Conservation (phyloP, 2,888 invertebrate genomes). For the Endomychus coccineus region DNA sequence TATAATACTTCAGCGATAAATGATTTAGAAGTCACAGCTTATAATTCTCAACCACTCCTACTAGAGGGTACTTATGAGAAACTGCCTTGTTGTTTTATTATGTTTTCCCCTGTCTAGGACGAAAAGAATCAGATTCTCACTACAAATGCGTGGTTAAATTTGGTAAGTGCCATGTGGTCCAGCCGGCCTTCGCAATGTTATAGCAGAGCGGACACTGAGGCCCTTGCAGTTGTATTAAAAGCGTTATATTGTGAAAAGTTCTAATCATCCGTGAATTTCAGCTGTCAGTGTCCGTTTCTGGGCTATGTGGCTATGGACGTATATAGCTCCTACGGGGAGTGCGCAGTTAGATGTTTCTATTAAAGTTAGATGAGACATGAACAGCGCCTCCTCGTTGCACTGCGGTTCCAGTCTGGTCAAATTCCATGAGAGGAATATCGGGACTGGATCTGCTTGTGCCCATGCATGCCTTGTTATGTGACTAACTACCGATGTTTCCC, state of each 20-base stretch:
- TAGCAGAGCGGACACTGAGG: slow-evolving; percentile 36
- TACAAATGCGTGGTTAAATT: slow-evolving; percentile 96
- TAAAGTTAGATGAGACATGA: neutral
- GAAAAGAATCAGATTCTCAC: slow-evolving; percentile 99
- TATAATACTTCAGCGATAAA: neutral
- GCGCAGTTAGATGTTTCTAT: slow-evolving; percentile 15
- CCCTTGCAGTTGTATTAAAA: slow-evolving; percentile 17
- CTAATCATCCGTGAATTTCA: slow-evolving; percentile 1
- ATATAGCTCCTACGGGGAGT: slow-evolving; percentile 32
- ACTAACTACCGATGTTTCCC: slow-evolving; percentile 54
- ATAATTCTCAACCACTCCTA: neutral
- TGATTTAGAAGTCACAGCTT: neutral
- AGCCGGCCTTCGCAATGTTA: slow-evolving; percentile 41
- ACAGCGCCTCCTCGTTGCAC: slow-evolving; percentile 13
- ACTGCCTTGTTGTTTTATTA: slow-evolving; percentile 50
- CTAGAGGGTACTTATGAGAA: slow-evolving; percentile 17
- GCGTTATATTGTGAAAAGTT: neutral
- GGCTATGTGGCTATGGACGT: slow-evolving; percentile 43
- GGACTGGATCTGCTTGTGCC: slow-evolving; percentile 6
- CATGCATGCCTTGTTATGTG: slow-evolving; percentile 44
- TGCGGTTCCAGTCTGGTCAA: slow-evolving; percentile 7
- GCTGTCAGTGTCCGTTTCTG: slow-evolving; percentile 38
- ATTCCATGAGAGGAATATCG: neutral
- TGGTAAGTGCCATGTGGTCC: slow-evolving; percentile 74
- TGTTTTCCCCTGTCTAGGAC: slow-evolving; percentile 67